phyloP scores from a whole-genome alignment of 2,888 invertebrate species.

The Chloroclystis v-ata region DNA sequence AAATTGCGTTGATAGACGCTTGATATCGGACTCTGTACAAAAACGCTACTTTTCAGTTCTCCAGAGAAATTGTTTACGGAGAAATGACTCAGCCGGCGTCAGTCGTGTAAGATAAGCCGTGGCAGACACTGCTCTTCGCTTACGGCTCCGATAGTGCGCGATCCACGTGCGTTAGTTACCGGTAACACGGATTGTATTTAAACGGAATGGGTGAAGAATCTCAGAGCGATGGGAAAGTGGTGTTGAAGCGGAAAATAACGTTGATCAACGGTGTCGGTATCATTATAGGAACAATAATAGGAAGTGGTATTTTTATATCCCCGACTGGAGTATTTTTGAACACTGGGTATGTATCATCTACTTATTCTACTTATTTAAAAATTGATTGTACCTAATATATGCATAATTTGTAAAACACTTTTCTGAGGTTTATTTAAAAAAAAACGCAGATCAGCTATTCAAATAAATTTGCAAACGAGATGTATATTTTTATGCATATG shows the following conservation, averaged over 20 bases:
- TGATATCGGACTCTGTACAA: slow-evolving; percentile 45
- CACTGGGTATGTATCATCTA: slow-evolving; percentile 80
- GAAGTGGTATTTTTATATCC: slow-evolving; percentile 94
- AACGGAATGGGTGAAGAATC: slow-evolving; percentile 73
- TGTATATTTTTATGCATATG: too few species aligned
- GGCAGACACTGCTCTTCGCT: slow-evolving; percentile 33
- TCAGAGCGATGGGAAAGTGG: slow-evolving; percentile 77
- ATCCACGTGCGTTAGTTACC: slow-evolving; percentile 60
- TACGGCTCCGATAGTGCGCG: slow-evolving; percentile 34
- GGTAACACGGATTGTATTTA: slow-evolving; percentile 64
- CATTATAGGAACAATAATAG: slow-evolving; percentile 93
- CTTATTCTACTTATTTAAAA: slow-evolving; percentile 2
- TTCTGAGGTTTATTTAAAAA: too few species aligned
- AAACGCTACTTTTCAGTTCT: slow-evolving; percentile 53
- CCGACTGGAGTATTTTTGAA: slow-evolving; percentile 87
- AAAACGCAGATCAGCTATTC: too few species aligned
- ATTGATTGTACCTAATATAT: too few species aligned
- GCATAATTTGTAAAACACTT: too few species aligned
- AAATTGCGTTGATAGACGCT: slow-evolving; percentile 38
- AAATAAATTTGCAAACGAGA: too few species aligned
- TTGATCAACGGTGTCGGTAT: slow-evolving; percentile 91
- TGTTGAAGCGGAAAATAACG: slow-evolving; percentile 89
- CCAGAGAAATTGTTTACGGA: slow-evolving; percentile 62
- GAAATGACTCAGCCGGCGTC: slow-evolving; percentile 48
- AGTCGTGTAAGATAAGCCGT: slow-evolving; percentile 54